phyloP scores from a whole-genome alignment of 2,888 invertebrate species.

The Eubasilissa splendida region DNA sequence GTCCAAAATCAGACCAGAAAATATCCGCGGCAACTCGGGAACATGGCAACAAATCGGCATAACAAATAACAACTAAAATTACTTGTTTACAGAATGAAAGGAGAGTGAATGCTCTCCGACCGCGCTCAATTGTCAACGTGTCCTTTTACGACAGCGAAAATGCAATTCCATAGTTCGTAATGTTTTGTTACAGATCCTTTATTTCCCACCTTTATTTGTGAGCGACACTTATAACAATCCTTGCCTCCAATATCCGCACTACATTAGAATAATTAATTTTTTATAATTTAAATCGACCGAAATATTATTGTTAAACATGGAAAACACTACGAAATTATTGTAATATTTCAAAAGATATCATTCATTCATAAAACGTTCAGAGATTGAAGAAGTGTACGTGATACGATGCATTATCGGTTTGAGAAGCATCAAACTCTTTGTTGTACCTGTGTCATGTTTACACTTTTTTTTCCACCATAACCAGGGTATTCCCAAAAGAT shows the following conservation, averaged over 20 bases:
- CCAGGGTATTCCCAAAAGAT: slow-evolving; percentile 36
- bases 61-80: slow-evolving; percentile 38
- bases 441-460: slow-evolving; percentile 23
- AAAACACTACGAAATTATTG: slow-evolving; percentile 13
- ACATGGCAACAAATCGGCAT: slow-evolving; percentile 40
- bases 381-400: not conserved
- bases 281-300: slow-evolving; percentile 13
- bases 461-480: not conserved
- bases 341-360: not conserved
- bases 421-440: slow-evolving; percentile 36
- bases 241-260: not conserved
- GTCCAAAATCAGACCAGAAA: slow-evolving; percentile 41
- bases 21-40: slow-evolving; percentile 14
- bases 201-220: slow-evolving; percentile 1
- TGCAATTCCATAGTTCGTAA: slow-evolving; percentile 27
- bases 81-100: slow-evolving; percentile 52
- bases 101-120: slow-evolving; percentile 52
- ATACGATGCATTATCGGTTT: slow-evolving; percentile 44
- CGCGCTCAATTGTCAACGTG: slow-evolving; percentile 44
- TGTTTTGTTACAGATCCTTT: slow-evolving; percentile 28
- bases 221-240: slow-evolving; percentile 1
- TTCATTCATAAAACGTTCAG: slow-evolving; percentile 26
- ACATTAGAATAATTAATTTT: not conserved
- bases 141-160: slow-evolving; percentile 44
- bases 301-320: slow-evolving; percentile 11